phyloP scores from a whole-genome alignment of 2,888 invertebrate genomes.

The Stomorhina lunata region DNA sequence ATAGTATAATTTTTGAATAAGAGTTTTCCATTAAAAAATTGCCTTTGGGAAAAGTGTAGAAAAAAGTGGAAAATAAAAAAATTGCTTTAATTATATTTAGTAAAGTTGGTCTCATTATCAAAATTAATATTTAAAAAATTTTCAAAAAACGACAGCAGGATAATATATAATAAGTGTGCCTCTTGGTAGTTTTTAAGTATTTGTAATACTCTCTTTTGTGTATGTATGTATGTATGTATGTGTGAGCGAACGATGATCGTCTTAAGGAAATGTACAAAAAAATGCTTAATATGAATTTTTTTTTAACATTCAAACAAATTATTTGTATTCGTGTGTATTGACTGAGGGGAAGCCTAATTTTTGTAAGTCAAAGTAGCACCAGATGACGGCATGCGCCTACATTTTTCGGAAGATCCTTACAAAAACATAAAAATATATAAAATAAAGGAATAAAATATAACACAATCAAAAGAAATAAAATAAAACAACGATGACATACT shows the following conservation, averaged over 20 bases:
- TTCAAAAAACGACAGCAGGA: conserved; percentile 60
- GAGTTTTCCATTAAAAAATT: no score
- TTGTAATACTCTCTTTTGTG: not conserved
- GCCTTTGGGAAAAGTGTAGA: no score
- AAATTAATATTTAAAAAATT: conserved; percentile 6
- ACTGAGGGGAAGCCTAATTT: conserved; percentile 70
- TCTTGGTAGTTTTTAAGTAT: not conserved
- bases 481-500: conserved; percentile 59
- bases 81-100: no score
- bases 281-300: conserved; percentile 14
- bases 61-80: no score
- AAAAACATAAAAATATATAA: conserved; percentile 65
- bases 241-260: no score
- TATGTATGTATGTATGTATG: not conserved
- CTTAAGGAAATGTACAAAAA: conserved; percentile 59
- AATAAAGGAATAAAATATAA: conserved; percentile 20
- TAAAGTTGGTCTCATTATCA: conserved; percentile 32
- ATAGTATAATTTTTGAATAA: no score
- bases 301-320: conserved; percentile 6
- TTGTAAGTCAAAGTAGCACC: conserved; percentile 77
- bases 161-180: conserved; percentile 33
- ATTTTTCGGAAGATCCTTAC: conserved; percentile 53
- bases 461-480: conserved; percentile 44
- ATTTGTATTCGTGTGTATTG: conserved; percentile 16
- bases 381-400: conserved; percentile 78